phyloP scores from a whole-genome alignment of 2,888 invertebrate species.

The Drosophila anomelani region DNA sequence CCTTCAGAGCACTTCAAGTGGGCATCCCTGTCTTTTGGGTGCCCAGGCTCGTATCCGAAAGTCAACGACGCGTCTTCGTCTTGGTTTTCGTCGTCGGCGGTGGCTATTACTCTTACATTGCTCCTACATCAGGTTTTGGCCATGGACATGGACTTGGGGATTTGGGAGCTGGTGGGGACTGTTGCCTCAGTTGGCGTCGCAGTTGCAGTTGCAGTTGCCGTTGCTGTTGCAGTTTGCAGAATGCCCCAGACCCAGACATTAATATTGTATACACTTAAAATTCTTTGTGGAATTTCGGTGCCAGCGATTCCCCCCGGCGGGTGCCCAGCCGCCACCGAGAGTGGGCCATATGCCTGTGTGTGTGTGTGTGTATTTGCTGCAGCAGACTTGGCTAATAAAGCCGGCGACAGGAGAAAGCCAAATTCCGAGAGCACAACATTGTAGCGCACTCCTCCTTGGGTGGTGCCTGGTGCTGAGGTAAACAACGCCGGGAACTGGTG shows the following conservation, averaged over 20 bases:
- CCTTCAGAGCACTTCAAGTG: background rate
- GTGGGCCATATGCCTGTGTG: slow-evolving; percentile 11
- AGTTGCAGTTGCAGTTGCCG: slow-evolving; percentile 18
- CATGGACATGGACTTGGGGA: slow-evolving; percentile 53
- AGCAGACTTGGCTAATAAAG: slow-evolving; percentile 77
- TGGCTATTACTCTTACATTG: slow-evolving; percentile 69
- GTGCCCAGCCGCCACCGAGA: slow-evolving; percentile 10
- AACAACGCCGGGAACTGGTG: slow-evolving; percentile 21
- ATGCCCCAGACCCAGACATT: slow-evolving; percentile 76
- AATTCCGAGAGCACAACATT: slow-evolving; percentile 80
- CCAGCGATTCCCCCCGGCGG: slow-evolving; percentile 56
- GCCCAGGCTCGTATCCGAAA: slow-evolving; percentile 27
- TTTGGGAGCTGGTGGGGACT: slow-evolving; percentile 4
- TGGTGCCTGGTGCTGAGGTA: slow-evolving; percentile 36
- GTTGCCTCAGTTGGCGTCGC: slow-evolving; percentile 28
- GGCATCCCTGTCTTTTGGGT: slow-evolving; percentile 14
- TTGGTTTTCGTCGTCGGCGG: slow-evolving; percentile 32
- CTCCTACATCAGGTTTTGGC: slow-evolving; percentile 68
- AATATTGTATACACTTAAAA: slow-evolving; percentile 77
- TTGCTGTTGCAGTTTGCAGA: slow-evolving; percentile 42
- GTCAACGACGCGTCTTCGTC: slow-evolving; percentile 41
- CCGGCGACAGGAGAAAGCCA: slow-evolving; percentile 82
- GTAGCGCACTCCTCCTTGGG: slow-evolving; percentile 60
- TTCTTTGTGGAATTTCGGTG: slow-evolving; percentile 81
- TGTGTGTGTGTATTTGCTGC: slow-evolving; percentile 2